Conservation (phyloP, 2,113 vertebrate genomes). For the Melospiza melodia region DNA sequence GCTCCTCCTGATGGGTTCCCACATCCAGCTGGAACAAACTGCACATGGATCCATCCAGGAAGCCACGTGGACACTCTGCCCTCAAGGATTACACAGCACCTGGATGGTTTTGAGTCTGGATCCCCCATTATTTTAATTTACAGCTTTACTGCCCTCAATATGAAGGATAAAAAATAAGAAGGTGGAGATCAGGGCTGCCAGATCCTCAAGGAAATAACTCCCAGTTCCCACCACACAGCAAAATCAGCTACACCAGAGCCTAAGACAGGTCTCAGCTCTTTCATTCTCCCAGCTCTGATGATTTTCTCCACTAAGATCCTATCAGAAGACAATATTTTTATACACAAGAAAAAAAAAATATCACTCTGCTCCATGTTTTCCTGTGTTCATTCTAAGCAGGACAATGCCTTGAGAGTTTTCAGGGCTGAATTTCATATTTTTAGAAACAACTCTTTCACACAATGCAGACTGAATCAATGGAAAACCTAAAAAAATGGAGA, state of each 20-base stretch:
- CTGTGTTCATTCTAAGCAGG: neutral
- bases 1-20: neutral
- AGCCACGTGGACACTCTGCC: neutral
- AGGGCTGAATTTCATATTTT: neutral
- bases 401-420: neutral
- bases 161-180: neutral
- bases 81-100: neutral
- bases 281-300: neutral
- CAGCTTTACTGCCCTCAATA: neutral
- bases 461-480: neutral
- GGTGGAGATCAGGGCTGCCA: neutral
- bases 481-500: neutral
- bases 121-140: neutral
- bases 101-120: neutral
- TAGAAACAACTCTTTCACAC: neutral
- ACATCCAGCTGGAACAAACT: neutral
- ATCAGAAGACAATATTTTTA: neutral
- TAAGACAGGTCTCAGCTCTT: neutral
- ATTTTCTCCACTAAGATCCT: constrained; percentile 33
- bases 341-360: neutral
- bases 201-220: neutral
- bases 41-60: neutral
- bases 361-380: neutral
- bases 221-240: neutral
- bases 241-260: neutral